These are phyloP conservation scores for Abramis brama DNA, from an alignment of 2,113 vertebrate species.

Conservation along the genomic window DNA sequence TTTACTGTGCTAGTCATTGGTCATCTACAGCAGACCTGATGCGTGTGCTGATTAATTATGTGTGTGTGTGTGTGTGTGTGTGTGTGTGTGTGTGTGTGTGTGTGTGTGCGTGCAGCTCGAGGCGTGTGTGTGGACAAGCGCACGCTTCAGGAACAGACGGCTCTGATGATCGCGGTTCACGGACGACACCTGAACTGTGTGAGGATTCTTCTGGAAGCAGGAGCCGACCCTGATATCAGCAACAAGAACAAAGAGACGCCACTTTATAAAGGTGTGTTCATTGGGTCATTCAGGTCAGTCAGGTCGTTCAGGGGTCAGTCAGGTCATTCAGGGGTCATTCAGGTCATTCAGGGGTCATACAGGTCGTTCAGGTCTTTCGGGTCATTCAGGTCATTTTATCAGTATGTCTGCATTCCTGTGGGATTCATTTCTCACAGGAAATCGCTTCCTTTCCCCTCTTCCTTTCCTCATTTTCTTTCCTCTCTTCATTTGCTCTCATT, in stretches of 20 bases:
- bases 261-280: slow-evolving; percentile 86
- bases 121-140: slow-evolving; percentile 82
- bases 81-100: slow-evolving; percentile 49
- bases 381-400: no score
- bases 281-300: no score
- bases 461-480: no score
- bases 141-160: slow-evolving; percentile 91
- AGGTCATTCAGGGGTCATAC: no score
- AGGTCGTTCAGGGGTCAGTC: no score
- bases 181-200: slow-evolving; percentile 85
- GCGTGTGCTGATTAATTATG: not conserved
- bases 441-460: no score
- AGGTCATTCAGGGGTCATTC: no score
- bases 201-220: slow-evolving; percentile 82
- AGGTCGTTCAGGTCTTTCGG: no score
- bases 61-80: not conserved
- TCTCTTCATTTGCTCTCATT: no score
- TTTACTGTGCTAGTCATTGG: not conserved
- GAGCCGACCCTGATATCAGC: slow-evolving; percentile 92
- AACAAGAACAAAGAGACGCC: slow-evolving; percentile 91
- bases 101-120: not conserved
- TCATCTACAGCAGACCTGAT: not conserved
- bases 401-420: no score
- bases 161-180: slow-evolving; percentile 86
- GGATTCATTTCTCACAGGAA: no score